Percentiles rank a stretch among this genome's conserved stretches.
Evolutionary conservation across 2,113 vertebrate species (phyloP).

Genomic region (Drymodes brunneopygia): DNA sequence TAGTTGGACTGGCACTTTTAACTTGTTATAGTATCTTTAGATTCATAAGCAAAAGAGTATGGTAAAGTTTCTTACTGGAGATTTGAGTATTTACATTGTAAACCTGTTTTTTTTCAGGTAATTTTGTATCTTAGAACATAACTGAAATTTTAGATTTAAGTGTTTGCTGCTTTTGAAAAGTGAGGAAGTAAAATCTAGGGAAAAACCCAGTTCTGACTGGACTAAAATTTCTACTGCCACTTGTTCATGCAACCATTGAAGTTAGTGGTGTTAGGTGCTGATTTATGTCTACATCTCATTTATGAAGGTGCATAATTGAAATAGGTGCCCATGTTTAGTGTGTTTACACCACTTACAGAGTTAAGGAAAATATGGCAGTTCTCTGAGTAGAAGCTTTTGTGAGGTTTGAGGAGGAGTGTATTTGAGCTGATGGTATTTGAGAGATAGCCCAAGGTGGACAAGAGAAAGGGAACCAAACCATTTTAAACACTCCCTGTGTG

Average conservation of each 20-base stretch:
- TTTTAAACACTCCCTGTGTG: not conserved
- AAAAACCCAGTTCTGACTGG: not conserved
- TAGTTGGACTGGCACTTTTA: not conserved
- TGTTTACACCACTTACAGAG: not conserved
- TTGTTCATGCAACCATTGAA: not conserved
- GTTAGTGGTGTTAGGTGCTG: not conserved
- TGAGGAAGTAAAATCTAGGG: not conserved
- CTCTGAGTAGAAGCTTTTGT: not conserved
- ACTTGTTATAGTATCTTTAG: not conserved
- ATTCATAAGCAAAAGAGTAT: not conserved
- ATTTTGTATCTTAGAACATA: not conserved
- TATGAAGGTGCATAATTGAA: not conserved
- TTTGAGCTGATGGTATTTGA: not conserved
- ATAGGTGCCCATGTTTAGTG: not conserved
- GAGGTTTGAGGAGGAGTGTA: not conserved
- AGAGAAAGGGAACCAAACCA: not conserved
- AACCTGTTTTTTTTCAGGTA: not conserved
- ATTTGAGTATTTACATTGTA: not conserved
- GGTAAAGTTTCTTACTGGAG: not conserved
- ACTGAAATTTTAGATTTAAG: not conserved
- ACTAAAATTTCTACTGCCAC: not conserved
- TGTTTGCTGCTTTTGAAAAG: not conserved
- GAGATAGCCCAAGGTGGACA: not conserved
- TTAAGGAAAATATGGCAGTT: not conserved
- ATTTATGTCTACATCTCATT: not conserved